Base-by-base conservation (phyloP, 2,113 vertebrate species). In the Rana temporaria region DNA sequence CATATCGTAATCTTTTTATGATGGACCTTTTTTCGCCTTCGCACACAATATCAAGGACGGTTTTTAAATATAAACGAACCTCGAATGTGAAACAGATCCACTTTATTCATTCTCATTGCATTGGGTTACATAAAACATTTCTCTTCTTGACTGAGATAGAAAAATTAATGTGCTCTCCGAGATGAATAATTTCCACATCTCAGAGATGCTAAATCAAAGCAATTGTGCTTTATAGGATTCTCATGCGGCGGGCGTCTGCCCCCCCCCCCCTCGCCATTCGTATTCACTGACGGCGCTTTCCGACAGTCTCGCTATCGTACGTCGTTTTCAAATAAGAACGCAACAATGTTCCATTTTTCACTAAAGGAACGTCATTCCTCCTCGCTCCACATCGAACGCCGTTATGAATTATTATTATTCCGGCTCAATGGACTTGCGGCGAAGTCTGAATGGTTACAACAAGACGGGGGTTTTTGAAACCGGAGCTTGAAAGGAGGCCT, bases 131-230 rank as follows among this genome's bases (percentile, higher is more conserved):
- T 26, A 73, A 73, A 81, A 42, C 48, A 18, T 53, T 81, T 32
- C n/a, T 24, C 48, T 17, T 56, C 79, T 56, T 19, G 42, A 53
- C 57, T 8, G 24, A 64, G 62, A 66, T 34, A 71, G 78, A 52
- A 32, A 71, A 65, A 74, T 82, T 73, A 82, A 82, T 82, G 59
- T 38, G 34, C 56, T 64, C 59, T 6, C 71, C 70, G 26, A 24
- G 48, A 57, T 82, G 80, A 82, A 75, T 67, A 75, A 57, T 82
- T 82, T 67, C 74, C 20, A 24, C 14, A 74, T 82, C 74, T 82
- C 71, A 48, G 20, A 82, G 73, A 67, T 69, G 80, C 63, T 38
- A 75, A 74, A 75, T 75, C n/a, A 66, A 82, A 82, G 71, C 70
- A 18, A 82, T 67, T 75, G 80, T 75, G 80, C n/a, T 3, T 9